Evolutionary conservation across 2,888 invertebrate species (phyloP).

Genomic region (Drosophila subsilvestris): DNA sequence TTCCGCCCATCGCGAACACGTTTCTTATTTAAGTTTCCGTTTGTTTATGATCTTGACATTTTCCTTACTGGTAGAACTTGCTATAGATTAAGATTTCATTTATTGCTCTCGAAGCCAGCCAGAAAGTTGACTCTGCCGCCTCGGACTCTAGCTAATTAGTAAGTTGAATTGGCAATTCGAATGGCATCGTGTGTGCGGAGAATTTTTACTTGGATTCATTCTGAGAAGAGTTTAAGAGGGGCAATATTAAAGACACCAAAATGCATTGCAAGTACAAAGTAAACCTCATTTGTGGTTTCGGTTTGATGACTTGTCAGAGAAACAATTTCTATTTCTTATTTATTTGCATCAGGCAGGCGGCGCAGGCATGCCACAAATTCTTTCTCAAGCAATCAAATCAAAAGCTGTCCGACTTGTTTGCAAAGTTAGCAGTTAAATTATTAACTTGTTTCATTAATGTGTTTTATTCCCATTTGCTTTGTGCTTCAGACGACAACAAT

Average conservation of each 20-base stretch:
- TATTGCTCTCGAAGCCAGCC: constrained; percentile 19
- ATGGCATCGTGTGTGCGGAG: constrained; percentile 21
- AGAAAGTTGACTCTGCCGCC: constrained; percentile 21
- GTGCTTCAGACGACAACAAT: constrained; percentile 30
- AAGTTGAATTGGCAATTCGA: constrained; percentile 39
- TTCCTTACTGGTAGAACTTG: constrained; percentile 61
- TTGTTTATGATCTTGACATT: constrained; percentile 71
- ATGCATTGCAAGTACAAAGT: background rate
- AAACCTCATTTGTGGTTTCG: background rate
- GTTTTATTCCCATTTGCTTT: constrained; percentile 21
- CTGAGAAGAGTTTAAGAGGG: no score
- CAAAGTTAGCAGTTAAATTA: constrained; percentile 54
- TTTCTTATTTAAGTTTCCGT: constrained; percentile 19
- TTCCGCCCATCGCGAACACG: constrained; percentile 2
- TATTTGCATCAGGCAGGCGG: background rate
- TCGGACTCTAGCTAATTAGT: constrained; percentile 50
- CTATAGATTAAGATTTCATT: constrained; percentile 52
- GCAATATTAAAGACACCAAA: background rate
- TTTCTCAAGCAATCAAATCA: constrained; percentile 35
- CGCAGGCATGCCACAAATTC: constrained; percentile 32
- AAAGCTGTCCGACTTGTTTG: constrained; percentile 65
- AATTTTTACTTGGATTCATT: background rate
- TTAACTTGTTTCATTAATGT: constrained; percentile 53
- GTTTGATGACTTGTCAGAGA: constrained; percentile 10
- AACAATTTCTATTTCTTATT: constrained; percentile 1